Base-by-base conservation (phyloP, 2,797 vertebrate species). In the Enteromius fasciolatus region DNA sequence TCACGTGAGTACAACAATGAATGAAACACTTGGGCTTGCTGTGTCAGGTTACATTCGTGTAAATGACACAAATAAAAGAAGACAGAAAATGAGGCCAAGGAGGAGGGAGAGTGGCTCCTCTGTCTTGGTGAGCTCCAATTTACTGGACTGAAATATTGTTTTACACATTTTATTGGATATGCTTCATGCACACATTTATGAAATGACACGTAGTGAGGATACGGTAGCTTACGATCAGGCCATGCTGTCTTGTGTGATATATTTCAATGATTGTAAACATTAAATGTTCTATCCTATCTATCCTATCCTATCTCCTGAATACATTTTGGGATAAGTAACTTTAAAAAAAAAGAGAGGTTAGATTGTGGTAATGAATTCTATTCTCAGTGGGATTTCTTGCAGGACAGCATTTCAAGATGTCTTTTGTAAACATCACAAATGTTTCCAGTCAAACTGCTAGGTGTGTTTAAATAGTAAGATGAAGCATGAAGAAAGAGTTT, bases 41-140 rank as follows among this genome's bases (percentile, higher is more conserved):
- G 52, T 70, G 54, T 72, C 68, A 72, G 39, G 78, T 80, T 80
- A 48, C 54, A 18, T 72, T 28, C 5, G 18, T 48, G 54, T 81
- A 48, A 72, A 57, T 63, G n/a, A 68, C 64, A 52, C 52, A 59
- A 33, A 72, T 48, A 61, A n/a, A 80, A 11, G 33, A n/a, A 73
- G 41, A 73, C 54, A 48, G 23, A 70, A 31, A 76, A 75, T 59
- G 52, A 76, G 74, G 74, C 5, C 5, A 10, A 63, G 17, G 39
- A 79, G 23, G 50, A 80, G 17, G 36, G 5, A 67, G 44, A 20
- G 1, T 31, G 18, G 20, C 33, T 76, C 54, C 15, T 59, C 73
- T 76, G 31, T 59, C 52, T 72, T 48, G 15, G 68, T 15, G 8
- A 48, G 54, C 68, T 48, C 2, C 57, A 48, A 63, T 80, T 72